A percentile compares a stretch with the other conserved stretches of the same genome.
Conservation (phyloP, 35 echinoderm and acorn worm genomes). For the Ophioderma brevispina region DNA sequence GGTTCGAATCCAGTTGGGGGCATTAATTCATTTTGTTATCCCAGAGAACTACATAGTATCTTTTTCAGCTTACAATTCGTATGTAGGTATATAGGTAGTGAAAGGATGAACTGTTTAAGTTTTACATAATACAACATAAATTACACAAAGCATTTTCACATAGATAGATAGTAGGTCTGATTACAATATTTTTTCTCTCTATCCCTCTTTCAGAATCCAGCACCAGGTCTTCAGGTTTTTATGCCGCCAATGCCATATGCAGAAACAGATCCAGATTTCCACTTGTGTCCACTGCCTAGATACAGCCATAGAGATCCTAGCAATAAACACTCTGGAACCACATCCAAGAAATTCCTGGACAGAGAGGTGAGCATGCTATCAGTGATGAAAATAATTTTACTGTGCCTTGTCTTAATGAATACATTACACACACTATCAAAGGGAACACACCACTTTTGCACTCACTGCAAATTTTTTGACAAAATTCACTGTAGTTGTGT, state of each 20-base stretch:
- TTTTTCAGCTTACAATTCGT: no score
- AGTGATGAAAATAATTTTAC: background rate
- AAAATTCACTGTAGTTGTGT: background rate
- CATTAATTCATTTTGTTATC: no score
- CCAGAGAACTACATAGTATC: no score
- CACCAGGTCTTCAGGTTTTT: conserved; percentile 90
- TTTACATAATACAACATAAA: no score
- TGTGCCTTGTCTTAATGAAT: no score
- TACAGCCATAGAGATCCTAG: conserved; percentile 76
- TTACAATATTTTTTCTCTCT: background rate
- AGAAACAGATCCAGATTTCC: conserved; percentile 92
- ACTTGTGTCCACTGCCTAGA: conserved; percentile 85
- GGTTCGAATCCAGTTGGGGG: no score
- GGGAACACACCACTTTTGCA: no score
- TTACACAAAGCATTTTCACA: background rate
- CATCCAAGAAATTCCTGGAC: conserved; percentile 82
- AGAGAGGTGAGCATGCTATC: conserved; percentile 60
- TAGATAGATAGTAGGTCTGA: background rate
- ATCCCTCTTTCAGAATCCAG: conserved; percentile 74
- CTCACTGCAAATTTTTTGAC: background rate
- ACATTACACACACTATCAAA: no score
- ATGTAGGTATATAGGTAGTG: no score
- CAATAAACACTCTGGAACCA: conserved; percentile 68
- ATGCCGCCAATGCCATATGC: conserved; percentile 89
- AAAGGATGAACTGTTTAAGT: no score